Base-by-base conservation (phyloP, 2,888 invertebrate species). In the Melieria omissa region DNA sequence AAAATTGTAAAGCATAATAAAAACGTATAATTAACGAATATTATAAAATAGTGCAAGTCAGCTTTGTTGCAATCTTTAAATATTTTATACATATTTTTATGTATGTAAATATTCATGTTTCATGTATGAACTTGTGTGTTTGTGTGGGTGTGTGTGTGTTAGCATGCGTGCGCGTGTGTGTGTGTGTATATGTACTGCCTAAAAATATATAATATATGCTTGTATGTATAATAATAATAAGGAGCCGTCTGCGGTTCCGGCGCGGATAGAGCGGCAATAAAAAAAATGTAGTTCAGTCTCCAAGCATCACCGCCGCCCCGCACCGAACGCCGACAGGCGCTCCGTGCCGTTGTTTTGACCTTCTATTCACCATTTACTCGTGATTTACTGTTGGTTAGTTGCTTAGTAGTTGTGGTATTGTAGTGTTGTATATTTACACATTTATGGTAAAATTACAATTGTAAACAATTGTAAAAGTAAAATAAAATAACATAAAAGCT, bases 271-370 rank as follows among this genome's bases (percentile, higher is more conserved):
- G 29, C 29, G 29, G 29, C 80, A 85, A 83, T 81, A 84, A 85
- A 85, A 84, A 84, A 84, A 85, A 85, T 85, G 86, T 85, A 86
- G 83, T 84, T 86, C 86, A 86, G 85, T 85, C 85, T 85, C 85
- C 85, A 86, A 82, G 81, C 81, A 83, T 85, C 84, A 84, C 83
- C 84, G 85, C 77, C 75, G 78, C 73, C 69, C 79, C 78, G 75
- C 72, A 73, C 49, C 57, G 64, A 60, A 63, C 29, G 6, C 57
- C 29, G 29, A 29, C 29, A 29, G 29, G 29, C 29, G 29, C 29
- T 29, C 29, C 29, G 29, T 29, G 29, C 29, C 29, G 29, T 29
- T 29, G 29, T 29, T 29, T 29, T 29, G 29, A 29, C 29, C 29
- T 29, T 29, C 29, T 29, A 29, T 29, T 29, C 29, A 29, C 29